Percentiles rank a stretch among this genome's conserved stretches.
Conservation (phyloP, 2,113 vertebrate species). For the Mus pahari region DNA sequence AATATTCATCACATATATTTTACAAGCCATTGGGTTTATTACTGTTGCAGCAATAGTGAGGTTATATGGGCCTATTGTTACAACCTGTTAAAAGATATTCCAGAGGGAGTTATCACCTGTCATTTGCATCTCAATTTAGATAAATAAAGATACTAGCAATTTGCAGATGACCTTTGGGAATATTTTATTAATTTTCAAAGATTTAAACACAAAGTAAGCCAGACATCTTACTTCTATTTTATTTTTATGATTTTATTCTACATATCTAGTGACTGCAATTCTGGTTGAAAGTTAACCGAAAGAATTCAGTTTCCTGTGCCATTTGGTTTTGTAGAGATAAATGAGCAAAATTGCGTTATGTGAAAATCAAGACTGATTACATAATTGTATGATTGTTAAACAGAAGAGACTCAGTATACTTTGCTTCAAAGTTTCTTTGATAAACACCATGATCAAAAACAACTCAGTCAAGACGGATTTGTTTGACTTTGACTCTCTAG, state of each 20-base stretch:
- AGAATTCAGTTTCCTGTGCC: neutral
- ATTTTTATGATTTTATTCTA: neutral
- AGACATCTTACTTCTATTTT: neutral
- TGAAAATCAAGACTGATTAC: neutral
- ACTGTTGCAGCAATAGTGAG: slow-evolving; percentile 58
- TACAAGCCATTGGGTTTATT: slow-evolving; percentile 69
- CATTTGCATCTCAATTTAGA: slow-evolving; percentile 38
- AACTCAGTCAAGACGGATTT: neutral
- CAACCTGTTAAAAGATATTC: slow-evolving; percentile 1
- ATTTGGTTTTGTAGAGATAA: neutral
- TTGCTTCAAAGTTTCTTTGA: neutral
- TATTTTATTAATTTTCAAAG: neutral
- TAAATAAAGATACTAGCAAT: neutral
- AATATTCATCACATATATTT: slow-evolving; percentile 76
- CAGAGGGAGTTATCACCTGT: slow-evolving; percentile 27
- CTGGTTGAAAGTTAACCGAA: neutral
- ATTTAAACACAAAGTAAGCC: neutral
- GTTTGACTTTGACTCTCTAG: neutral
- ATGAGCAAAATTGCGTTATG: neutral
- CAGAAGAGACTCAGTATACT: neutral
- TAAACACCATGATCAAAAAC: neutral
- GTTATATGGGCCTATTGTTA: slow-evolving; percentile 49
- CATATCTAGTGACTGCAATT: neutral
- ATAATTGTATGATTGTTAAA: neutral
- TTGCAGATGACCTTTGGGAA: slow-evolving; percentile 52